Evolutionary conservation across 2,888 invertebrate genomes (phyloP), one percentile per base, ranked within the genome.

Genomic region (Ormyrus nitidulus): DNA sequence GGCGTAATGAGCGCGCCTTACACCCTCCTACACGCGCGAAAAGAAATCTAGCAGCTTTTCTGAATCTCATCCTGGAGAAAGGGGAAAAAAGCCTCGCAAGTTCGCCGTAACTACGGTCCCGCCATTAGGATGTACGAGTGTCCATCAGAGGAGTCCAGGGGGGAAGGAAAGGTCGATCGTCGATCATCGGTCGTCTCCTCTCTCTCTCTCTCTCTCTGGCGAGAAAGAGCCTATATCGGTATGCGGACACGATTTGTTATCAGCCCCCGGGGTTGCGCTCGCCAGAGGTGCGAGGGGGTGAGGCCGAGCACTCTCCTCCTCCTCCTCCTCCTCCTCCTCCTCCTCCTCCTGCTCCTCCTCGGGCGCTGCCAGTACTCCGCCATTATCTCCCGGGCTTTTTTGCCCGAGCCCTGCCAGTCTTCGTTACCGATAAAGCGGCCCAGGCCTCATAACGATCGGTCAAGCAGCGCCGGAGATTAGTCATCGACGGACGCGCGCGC

Each of bases 191-290:
- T 19, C 61, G 73, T 9, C 71, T 56, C 54, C 19, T 19, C 19
- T 19, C 19, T 19, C 19, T 19, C 19, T 19, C 19, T 19, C 19
- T 19, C 73, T 79, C 68, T 68, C 71, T 80, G 19, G 48, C 65
- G 66, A 72, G 34, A 34, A 34, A 34, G 34, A 34, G 69, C 70
- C 80, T 72, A 61, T 59, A 70, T 61, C 83, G 86, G 87, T 86
- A 89, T 87, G 88, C 88, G 88, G 86, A 87, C 86, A 83, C 87
- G 87, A 89, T 89, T 88, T 86, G 86, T 87, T 87, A 88, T 88
- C 88, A 84, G 84, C 83, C 83, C 78, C 72, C 82, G 84, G 84
- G 87, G 87, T 87, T 88, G 84, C 85, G 86, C 86, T 89, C 88
- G 87, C 85, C 85, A 87, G 80, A 80, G 72, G 77, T 73, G 72